phyloP scores from a whole-genome alignment of 2,888 invertebrate species.

The Agrochola circellaris region DNA sequence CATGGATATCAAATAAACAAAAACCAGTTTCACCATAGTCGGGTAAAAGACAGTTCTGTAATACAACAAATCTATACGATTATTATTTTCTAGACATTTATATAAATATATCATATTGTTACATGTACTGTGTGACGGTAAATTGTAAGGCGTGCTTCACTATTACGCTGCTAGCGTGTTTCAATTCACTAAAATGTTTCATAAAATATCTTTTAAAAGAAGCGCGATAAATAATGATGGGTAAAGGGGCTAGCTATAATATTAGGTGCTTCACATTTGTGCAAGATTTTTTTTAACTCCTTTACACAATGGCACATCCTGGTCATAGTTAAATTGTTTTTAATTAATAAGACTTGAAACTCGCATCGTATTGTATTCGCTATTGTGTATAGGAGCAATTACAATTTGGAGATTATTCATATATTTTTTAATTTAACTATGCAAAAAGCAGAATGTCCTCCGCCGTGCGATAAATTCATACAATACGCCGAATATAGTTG shows the following conservation, averaged over 20 bases:
- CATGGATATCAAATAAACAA: neutral
- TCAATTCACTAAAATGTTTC: conserved; percentile 44
- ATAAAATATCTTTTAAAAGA: conserved; percentile 21
- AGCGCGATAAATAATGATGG: conserved; percentile 20
- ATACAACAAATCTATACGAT: conserved; percentile 38
- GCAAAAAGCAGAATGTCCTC: conserved; percentile 36
- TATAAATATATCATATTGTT: conserved; percentile 36
- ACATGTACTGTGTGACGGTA: conserved; percentile 28
- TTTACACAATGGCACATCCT: conserved; percentile 20
- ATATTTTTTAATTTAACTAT: conserved; percentile 50
- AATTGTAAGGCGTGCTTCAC: conserved; percentile 41
- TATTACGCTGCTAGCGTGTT: conserved; percentile 24
- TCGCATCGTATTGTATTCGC: neutral
- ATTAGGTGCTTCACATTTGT: conserved; percentile 62
- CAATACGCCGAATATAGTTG: conserved; percentile 52
- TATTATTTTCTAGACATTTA: conserved; percentile 32
- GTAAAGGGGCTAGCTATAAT: conserved; percentile 52
- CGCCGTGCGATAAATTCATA: conserved; percentile 56
- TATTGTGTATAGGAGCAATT: conserved; percentile 24
- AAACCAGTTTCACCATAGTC: conserved; percentile 12
- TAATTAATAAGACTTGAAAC: neutral
- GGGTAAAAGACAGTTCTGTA: conserved; percentile 37
- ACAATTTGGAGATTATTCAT: conserved; percentile 57
- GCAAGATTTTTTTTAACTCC: conserved; percentile 55
- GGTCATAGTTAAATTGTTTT: neutral